Base-by-base conservation (phyloP, 2,888 invertebrate species). In the Drosophila kuntzei region DNA sequence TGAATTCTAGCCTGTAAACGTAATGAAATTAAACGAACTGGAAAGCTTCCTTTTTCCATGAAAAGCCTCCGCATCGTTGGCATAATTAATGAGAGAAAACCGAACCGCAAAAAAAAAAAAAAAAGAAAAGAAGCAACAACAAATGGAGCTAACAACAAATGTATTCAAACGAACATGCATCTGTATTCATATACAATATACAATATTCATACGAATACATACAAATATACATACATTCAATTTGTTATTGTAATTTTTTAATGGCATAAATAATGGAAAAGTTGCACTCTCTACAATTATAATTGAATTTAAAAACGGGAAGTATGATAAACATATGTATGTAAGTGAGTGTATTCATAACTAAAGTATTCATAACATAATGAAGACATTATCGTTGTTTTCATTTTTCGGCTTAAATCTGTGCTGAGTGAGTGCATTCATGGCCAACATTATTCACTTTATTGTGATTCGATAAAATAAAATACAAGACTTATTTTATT, bases 51-150 rank as follows among this genome's bases (percentile, higher is more conserved):
- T 85, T 81, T 84, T 81, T 72, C 71, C 71, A 82, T 70, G 39
- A 66, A 67, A 79, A 71, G 64, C 71, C 62, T 77, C 65, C 74
- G 55, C 71, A 80, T 67, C 70, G 70, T 51, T 73, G 73, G 85
- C 80, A 84, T 81, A 81, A 84, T 84, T 84, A 84, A 81, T 84
- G 81, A 84, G 79, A 71, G 79, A 84, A 84, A 81, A 76, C 41
- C 69, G 57, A 76, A 73, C 51, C 39, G 57, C 47, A 32, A 53
- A 50, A 37, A 43, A 41, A 55, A 11, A 53, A 60, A 27, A 27
- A 6, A 27, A 27, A 27, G 5, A 27, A 27, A 3, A 25, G 5
- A 3, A 25, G 9, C 59, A 54, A 49, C 54, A 58, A 37, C 32
- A 62, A 61, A 53, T 60, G 46, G 55, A 55, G 49, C 18, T 29